Conservation (phyloP, 2,888 invertebrate species). For the Philonicus albiceps region DNA sequence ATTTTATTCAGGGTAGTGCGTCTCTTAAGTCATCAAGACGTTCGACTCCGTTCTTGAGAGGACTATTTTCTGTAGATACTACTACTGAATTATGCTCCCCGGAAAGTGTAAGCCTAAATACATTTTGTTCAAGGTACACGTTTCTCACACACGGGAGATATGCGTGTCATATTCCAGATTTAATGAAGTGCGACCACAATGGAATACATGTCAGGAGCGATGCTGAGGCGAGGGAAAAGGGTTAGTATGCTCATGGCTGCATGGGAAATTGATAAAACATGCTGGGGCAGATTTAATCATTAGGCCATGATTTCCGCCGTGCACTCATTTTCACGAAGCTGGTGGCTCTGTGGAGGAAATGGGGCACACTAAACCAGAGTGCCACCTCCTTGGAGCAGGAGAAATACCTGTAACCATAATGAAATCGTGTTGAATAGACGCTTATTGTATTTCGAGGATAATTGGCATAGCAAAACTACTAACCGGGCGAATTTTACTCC, state of each 20-base stretch:
- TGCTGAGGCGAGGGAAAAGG: background rate
- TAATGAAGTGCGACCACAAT: background rate
- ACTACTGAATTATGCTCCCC: background rate
- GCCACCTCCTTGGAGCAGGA: background rate
- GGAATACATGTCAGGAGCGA: background rate
- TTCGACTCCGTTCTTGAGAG: background rate
- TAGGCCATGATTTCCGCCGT: background rate
- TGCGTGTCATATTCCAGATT: background rate
- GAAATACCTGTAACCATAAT: background rate
- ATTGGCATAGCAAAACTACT: background rate
- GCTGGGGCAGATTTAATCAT: background rate
- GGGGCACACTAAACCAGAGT: background rate
- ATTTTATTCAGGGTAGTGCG: background rate
- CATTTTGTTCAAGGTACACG: background rate
- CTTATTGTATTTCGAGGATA: background rate
- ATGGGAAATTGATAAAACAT: background rate
- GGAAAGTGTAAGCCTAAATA: background rate
- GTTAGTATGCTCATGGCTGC: background rate
- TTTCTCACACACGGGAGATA: background rate
- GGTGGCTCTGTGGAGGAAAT: background rate
- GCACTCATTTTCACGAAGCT: background rate
- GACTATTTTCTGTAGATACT: background rate
- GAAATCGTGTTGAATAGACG: background rate
- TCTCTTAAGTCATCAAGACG: background rate
- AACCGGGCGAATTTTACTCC: background rate